These are phyloP conservation scores for Malurus splendens DNA, from an alignment of 2,797 vertebrate species.

Conservation along the genomic window DNA sequence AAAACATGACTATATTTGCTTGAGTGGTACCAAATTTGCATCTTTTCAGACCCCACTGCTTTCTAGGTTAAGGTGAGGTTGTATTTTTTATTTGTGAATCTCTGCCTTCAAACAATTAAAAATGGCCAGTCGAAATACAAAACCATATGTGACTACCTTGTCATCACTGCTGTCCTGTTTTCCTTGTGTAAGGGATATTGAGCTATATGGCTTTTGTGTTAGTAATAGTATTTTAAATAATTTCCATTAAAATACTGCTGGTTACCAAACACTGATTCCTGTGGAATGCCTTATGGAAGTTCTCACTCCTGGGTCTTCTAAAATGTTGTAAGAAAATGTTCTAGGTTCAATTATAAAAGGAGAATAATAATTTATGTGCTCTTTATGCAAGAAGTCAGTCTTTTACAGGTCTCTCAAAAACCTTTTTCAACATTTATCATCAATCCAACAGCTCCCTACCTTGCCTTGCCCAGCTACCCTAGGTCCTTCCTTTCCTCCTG, in stretches of 20 bases:
- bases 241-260: not conserved
- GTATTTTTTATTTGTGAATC: not conserved
- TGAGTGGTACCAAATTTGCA: not conserved
- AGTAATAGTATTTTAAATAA: not conserved
- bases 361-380: not conserved
- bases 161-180: not conserved
- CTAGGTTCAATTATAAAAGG: not conserved
- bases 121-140: not conserved
- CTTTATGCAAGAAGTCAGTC: not conserved
- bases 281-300: not conserved
- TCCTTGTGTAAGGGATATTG: not conserved
- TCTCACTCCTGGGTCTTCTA: not conserved
- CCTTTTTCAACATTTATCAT: not conserved
- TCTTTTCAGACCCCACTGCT: not conserved
- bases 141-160: not conserved
- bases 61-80: not conserved
- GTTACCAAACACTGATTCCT: not conserved
- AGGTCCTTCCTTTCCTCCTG: not conserved
- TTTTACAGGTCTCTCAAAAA: not conserved
- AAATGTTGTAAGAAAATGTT: not conserved
- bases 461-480: accelerated
- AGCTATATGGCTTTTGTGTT: not conserved
- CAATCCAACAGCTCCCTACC: not conserved
- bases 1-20: not conserved
- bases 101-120: not conserved